Conservation (phyloP, 1,140 invertebrate species). For the Lamellibrachia luymesi region DNA sequence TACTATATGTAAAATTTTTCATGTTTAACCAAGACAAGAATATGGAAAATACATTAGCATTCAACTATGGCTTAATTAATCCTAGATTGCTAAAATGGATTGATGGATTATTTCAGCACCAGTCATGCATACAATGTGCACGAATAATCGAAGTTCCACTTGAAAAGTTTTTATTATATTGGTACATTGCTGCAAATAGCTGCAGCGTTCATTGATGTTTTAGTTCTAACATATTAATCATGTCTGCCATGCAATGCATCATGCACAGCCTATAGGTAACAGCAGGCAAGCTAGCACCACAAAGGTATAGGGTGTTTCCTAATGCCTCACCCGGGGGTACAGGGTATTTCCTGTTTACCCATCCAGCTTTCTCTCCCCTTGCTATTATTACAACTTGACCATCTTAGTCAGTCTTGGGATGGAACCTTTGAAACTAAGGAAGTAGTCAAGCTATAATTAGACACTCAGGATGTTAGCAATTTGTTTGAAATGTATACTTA, state of each 20-base stretch:
- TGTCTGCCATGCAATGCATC: not conserved
- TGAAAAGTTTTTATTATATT: not conserved
- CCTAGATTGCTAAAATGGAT: too few relatives aligned
- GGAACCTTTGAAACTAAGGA: not conserved
- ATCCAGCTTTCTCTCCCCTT: not conserved
- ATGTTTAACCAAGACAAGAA: too few relatives aligned
- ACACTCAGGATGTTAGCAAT: not conserved
- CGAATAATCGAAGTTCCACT: too few relatives aligned
- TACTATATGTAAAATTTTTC: too few relatives aligned
- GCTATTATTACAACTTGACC: not conserved
- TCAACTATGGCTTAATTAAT: too few relatives aligned
- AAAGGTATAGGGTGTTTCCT: not conserved
- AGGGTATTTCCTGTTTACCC: not conserved
- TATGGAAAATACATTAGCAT: too few relatives aligned
- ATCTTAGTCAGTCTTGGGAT: not conserved
- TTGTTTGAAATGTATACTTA: not conserved
- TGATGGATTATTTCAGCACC: too few relatives aligned
- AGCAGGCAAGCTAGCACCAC: not conserved
- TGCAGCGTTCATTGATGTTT: not conserved
- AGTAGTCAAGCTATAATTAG: not conserved
- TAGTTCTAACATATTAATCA: not conserved
- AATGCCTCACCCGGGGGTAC: not conserved
- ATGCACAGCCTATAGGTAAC: not conserved
- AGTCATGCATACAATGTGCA: too few relatives aligned
- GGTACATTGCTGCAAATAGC: not conserved